Conservation (phyloP, 2,797 vertebrate species). For the Chelonia mydas region DNA sequence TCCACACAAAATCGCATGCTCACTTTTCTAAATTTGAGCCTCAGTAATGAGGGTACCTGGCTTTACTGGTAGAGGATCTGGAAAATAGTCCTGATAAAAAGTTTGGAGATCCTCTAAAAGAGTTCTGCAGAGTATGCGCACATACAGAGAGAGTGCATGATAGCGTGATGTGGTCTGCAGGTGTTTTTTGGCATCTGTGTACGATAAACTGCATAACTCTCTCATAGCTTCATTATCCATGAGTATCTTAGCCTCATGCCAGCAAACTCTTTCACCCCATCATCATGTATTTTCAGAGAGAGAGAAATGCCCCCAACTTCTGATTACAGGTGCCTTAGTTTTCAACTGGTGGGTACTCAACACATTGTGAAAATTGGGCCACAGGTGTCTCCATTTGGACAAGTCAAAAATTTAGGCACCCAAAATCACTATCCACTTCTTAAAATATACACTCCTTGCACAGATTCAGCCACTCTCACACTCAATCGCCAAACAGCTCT, state of each 20-base stretch:
- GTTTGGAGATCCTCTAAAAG: not conserved
- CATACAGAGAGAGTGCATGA: not conserved
- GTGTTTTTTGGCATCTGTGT: not conserved
- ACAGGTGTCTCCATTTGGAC: not conserved
- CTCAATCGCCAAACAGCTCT: not conserved
- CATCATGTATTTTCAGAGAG: not conserved
- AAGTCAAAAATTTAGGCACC: not conserved
- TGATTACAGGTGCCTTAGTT: not conserved
- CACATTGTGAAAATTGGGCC: not conserved
- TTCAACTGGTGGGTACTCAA: not conserved
- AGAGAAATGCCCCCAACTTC: not conserved
- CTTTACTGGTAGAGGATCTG: not conserved
- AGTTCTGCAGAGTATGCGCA: not conserved
- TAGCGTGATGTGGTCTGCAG: not conserved
- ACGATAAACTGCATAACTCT: not conserved
- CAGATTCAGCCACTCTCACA: not conserved
- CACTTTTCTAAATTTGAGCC: not conserved
- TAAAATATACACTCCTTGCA: not conserved
- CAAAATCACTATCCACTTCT: not conserved
- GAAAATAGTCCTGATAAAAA: not conserved
- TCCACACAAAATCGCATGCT: not conserved
- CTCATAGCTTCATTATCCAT: not conserved
- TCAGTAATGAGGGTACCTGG: not conserved
- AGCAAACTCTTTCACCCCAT: not conserved
- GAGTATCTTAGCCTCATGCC: not conserved